Conservation (phyloP, 2,113 vertebrate genomes). For the Phocoena phocoena region DNA sequence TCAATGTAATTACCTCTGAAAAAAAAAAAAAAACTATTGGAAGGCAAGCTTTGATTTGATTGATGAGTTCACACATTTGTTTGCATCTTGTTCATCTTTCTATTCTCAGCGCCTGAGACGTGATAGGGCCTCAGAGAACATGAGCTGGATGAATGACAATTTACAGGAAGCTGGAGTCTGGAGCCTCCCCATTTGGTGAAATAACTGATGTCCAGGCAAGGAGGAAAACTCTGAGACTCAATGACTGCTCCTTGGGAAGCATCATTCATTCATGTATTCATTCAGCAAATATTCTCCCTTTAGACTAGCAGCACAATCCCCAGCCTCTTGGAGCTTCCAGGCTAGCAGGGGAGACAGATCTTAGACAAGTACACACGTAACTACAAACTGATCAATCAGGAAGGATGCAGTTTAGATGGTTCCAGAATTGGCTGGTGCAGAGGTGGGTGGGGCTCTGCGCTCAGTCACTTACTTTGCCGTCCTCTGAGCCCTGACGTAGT, state of each 20-base stretch:
- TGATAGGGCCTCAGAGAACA: neutral
- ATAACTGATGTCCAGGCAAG: neutral
- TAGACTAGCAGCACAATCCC: neutral
- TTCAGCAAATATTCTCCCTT: neutral
- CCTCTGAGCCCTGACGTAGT: rapidly evolving
- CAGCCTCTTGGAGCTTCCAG: neutral
- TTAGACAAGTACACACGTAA: neutral
- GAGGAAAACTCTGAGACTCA: neutral
- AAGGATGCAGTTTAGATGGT: neutral
- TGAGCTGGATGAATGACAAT: neutral
- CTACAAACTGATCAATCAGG: neutral
- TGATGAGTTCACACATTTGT: neutral
- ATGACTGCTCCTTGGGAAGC: neutral
- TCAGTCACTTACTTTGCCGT: neutral
- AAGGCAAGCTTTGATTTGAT: neutral
- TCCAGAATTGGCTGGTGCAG: neutral
- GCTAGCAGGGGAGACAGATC: neutral
- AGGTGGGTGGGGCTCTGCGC: neutral
- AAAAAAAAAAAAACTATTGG: neutral
- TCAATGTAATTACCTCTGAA: neutral
- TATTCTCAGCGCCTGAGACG: neutral
- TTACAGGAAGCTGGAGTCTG: neutral
- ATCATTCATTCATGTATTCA: neutral
- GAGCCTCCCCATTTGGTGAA: neutral
- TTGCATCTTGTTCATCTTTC: neutral